These are phyloP conservation scores for Mylabris sibirica DNA, from an alignment of 2,888 invertebrate species.

Conservation along the genomic window DNA sequence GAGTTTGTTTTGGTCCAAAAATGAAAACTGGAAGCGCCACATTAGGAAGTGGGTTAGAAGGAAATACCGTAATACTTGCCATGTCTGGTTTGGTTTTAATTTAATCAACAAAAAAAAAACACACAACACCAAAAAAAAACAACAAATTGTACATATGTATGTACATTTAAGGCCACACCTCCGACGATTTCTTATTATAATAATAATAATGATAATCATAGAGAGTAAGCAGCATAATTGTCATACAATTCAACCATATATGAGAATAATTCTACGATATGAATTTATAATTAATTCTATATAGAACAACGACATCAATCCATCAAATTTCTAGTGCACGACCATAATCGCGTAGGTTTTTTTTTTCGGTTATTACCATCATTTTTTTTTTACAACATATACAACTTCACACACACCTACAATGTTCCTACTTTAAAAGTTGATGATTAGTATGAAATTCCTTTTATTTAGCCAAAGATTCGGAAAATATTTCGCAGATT, in stretches of 20 bases:
- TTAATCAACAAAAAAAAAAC: neutral
- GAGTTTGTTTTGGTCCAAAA: conserved; percentile 38
- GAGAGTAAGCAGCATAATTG: neutral
- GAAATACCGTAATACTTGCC: conserved; percentile 47
- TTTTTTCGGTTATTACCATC: neutral
- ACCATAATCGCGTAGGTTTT: neutral
- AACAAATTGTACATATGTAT: neutral
- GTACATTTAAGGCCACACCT: conserved; percentile 8
- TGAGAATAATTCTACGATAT: neutral
- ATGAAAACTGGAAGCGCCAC: conserved; percentile 41
- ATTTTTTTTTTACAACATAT: neutral
- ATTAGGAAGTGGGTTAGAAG: conserved; percentile 48
- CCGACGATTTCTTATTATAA: neutral
- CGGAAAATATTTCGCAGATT: no score
- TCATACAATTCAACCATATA: neutral
- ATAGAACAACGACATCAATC: conserved; percentile 10
- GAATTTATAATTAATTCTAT: conserved; percentile 3
- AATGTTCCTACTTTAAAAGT: no score
- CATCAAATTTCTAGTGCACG: conserved; percentile 9
- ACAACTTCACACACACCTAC: no score
- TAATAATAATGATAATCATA: neutral
- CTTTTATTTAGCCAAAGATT: no score
- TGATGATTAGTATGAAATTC: no score
- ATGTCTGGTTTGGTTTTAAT: conserved; percentile 9
- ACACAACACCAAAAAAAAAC: neutral